Evolutionary conservation across 2,113 vertebrate species (phyloP), one percentile per base, ranked within the genome.

Genomic region (Brachyistius frenatus): DNA sequence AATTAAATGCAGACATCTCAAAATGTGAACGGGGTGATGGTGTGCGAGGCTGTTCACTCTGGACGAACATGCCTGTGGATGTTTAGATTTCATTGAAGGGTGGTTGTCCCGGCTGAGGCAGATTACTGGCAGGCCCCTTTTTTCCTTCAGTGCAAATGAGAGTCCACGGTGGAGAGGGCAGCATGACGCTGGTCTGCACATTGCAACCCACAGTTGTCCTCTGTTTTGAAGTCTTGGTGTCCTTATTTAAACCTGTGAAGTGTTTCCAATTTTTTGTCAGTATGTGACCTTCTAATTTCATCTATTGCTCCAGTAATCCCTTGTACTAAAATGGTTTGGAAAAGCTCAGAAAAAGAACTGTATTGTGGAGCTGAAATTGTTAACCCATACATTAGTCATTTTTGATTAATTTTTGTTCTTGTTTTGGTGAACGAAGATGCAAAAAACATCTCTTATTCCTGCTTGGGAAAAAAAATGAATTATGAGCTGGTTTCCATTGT

Each of bases 71-170:
- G 83, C 76, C 73, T 71, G 54, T 85, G 86, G 83, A 86, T 89
- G 83, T 85, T 89, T 80, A 63, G 74, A 72, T 89, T 82, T 88
- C 64, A 74, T 71, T 83, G 69, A 60, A 74, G 73, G 32, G 47
- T 11, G 7, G 54, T 58, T n/a, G 53, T 65, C 68, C 47, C 52
- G 31, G 32, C 63, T 41, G 37, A 55, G 69, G 2, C 4, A 32
- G 68, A 82, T 79, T 80, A 78, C 41, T 60, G 49, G 56, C 39
- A 64, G 63, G 32, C 41, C n/a, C 15, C 41, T 23, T 44, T 7
- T 65, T 62, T 60, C n/a, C 68, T 55, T 61, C 41, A 69, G 62
- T 61, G 39, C 13, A 64, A 39, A 55, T 55, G 33, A 10, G 53
- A 55, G 8, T 50, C 8, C 50, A 64, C 65, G 2, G 10, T 16